Base-by-base conservation (phyloP, 2,113 vertebrate genomes). In the Poeciliopsis turrubarensis region DNA sequence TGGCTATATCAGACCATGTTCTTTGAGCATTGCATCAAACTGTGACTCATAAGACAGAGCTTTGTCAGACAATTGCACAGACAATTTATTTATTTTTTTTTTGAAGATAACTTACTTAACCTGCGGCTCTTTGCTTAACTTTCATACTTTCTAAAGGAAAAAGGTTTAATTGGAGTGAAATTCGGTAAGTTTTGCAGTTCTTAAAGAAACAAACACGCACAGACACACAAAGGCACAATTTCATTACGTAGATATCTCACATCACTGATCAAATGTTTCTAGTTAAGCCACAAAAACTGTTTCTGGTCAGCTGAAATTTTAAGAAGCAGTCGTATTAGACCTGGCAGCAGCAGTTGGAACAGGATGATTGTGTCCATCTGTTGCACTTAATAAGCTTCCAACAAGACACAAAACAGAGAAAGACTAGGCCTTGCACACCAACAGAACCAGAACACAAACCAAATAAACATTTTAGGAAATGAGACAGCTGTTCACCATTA, bases 21-120 rank as follows among this genome's bases (percentile, higher is more conserved):
- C 89, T 80, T 86, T 75, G 67, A 84, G 75, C 15, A 77, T 77
- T 81, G 79, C 79, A 83, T 85, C 84, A 75, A 86, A 88, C 47
- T 77, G 67, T 74, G 80, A 82, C 83, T 37, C 37, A 67, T 75
- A 68, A 82, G 74, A 31, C 0, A 14, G 27, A 37, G 66, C 73
- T 85, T 75, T 70, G 78, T 81, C 65, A 73, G 69, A 60, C 74
- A 66, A 54, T 34, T 80, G 34, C 77, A 14, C 10, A 25, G 12
- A 4, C 22, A 30, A 29, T 27, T 30, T 27, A 10, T 1, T 63
- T 25, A n/a, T n/a, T n/a, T n/a, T n/a, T n/a, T n/a, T n/a, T n/a
- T n/a, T n/a, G n/a, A n/a, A 25, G 12, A 4, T 31, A 30, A 29
- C 60, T 30, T 27, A 10, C 4, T 63, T 25, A n/a, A n/a, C 25